Evolutionary conservation across 1,140 invertebrate species (phyloP).

Genomic region (Pachypsylla venusta): DNA sequence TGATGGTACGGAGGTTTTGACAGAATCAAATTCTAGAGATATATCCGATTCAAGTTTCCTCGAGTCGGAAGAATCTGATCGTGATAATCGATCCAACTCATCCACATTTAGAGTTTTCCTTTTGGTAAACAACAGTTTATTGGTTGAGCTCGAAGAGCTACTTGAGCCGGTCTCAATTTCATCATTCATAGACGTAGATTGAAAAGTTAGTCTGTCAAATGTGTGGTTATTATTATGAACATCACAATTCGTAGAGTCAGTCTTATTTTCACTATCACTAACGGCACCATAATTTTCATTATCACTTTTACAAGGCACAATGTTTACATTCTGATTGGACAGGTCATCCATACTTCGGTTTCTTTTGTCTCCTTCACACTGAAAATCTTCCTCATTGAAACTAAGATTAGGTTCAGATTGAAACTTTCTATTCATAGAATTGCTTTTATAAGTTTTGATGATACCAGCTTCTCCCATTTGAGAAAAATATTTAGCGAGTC

Average conservation of each 20-base stretch:
- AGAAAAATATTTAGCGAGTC: conserved; percentile 42
- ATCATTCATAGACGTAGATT: no score
- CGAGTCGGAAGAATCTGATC: neutral
- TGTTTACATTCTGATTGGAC: no score
- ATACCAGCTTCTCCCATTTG: conserved; percentile 33
- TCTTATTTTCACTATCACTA: neutral
- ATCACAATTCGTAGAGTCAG: neutral
- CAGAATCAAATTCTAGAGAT: neutral
- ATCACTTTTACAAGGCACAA: conserved; percentile 5
- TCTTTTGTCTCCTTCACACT: conserved; percentile 15
- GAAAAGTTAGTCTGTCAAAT: neutral
- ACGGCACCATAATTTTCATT: neutral
- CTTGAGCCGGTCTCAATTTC: neutral
- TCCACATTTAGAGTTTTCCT: neutral
- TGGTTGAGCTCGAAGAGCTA: neutral
- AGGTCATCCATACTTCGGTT: neutral
- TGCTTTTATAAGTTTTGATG: conserved; percentile 24
- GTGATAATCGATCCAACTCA: neutral
- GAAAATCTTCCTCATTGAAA: conserved; percentile 11
- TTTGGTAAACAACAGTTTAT: neutral
- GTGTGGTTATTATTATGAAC: neutral
- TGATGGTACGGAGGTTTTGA: neutral
- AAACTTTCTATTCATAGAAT: neutral
- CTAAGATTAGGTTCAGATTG: conserved; percentile 23
- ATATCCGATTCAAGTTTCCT: neutral